A percentile compares a stretch with the other conserved stretches of the same genome.
phyloP scores from a whole-genome alignment of 1,140 invertebrate species.

The Pectinophora gossypiella region DNA sequence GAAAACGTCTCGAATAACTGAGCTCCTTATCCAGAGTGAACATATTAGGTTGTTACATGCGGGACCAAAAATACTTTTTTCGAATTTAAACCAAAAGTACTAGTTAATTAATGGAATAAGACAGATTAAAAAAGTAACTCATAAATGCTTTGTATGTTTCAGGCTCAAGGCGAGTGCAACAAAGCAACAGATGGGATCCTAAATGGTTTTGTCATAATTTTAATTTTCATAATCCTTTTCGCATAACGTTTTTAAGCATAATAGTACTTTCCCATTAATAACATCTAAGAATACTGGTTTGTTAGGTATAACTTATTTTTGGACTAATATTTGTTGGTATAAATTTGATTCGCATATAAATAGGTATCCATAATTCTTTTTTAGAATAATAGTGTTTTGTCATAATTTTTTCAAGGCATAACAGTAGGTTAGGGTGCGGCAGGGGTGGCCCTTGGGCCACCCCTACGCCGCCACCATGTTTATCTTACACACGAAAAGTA shows the following conservation, averaged over 20 bases:
- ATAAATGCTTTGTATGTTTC: conserved; percentile 36
- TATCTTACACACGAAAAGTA: too few relatives aligned
- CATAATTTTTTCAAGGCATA: too few relatives aligned
- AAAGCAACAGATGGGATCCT: conserved; percentile 38
- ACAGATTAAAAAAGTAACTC: conserved; percentile 20
- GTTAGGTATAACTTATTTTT: conserved; percentile 35
- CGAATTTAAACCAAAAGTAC: conserved; percentile 25
- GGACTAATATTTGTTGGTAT: conserved; percentile 12
- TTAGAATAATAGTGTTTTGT: too few relatives aligned
- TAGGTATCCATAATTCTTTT: too few relatives aligned
- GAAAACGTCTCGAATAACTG: conserved; percentile 19
- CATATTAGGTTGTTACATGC: conserved; percentile 24
- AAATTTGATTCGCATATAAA: conserved; percentile 14
- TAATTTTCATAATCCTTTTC: too few relatives aligned
- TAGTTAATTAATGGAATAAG: conserved; percentile 33
- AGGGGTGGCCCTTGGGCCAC: too few relatives aligned
- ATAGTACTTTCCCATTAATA: too few relatives aligned
- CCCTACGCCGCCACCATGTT: too few relatives aligned
- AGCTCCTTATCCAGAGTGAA: conserved; percentile 20
- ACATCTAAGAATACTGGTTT: too few relatives aligned
- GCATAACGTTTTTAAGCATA: too few relatives aligned
- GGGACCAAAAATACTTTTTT: conserved; percentile 20
- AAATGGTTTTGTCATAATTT: conserved; percentile 41
- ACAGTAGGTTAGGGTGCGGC: too few relatives aligned
- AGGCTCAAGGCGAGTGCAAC: conserved; percentile 17